A percentile compares a stretch with the other conserved stretches of the same genome.
These are phyloP conservation scores for Heteractis magnifica DNA, from an alignment of 92 coral and sea anemone genomes.

Conservation along the genomic window DNA sequence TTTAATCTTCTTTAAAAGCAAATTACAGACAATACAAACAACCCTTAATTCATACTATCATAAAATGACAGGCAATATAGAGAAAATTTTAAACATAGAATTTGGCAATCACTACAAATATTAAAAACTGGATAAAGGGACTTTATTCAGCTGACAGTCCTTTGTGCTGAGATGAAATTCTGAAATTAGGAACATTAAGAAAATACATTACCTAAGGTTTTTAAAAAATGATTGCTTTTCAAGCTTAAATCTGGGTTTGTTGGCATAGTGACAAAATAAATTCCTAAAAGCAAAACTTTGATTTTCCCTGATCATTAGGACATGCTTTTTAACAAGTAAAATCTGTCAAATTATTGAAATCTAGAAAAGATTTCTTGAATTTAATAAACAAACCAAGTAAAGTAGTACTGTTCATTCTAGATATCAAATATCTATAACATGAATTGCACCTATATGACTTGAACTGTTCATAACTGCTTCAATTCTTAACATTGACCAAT, in stretches of 20 bases:
- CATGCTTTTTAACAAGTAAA: not conserved
- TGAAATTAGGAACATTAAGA: not conserved
- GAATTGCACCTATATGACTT: no score
- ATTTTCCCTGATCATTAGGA: not conserved
- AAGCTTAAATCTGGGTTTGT: not conserved
- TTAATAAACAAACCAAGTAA: no score
- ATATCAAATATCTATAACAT: no score
- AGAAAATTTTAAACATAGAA: not conserved
- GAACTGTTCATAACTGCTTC: no score
- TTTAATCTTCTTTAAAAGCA: not conserved
- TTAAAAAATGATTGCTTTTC: not conserved
- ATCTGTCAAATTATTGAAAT: not conserved
- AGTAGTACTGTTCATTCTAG: no score
- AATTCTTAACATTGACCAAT: no score
- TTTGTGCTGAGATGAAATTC: no score
- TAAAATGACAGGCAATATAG: not conserved
- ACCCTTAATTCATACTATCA: not conserved
- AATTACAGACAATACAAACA: not conserved
- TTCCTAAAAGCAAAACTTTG: not conserved
- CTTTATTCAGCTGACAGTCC: not conserved
- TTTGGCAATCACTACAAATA: not conserved
- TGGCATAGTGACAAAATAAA: not conserved
- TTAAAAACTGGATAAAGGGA: not conserved
- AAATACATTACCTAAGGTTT: no score
- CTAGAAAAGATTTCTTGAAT: not conserved